Evolutionary conservation across 2,113 vertebrate genomes (phyloP).

Genomic region (Triplophysa dalaica): DNA sequence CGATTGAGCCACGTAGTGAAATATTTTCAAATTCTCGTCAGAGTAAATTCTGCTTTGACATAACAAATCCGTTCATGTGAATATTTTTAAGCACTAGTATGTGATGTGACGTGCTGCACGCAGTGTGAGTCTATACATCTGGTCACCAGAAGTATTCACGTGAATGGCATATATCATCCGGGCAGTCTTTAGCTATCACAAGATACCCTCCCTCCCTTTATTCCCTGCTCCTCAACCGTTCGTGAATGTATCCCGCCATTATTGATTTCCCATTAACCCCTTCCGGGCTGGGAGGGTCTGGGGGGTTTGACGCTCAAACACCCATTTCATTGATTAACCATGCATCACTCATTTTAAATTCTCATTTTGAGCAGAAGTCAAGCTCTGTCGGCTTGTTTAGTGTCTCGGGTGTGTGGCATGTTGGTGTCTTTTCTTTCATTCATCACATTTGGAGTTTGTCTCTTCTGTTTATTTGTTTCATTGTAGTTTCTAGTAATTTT

Average conservation of each 20-base stretch:
- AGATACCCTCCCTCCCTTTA: constrained; percentile 66
- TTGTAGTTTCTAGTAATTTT: background rate
- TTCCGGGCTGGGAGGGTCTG: constrained; percentile 69
- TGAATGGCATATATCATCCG: constrained; percentile 83
- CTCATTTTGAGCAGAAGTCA: background rate
- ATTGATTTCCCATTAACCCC: constrained; percentile 81
- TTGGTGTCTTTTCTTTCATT: background rate
- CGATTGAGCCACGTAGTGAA: too few species aligned
- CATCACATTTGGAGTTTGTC: background rate
- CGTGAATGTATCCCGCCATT: constrained; percentile 69
- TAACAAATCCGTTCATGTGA: constrained; percentile 49
- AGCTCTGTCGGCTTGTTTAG: background rate
- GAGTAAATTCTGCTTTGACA: background rate
- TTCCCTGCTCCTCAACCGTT: constrained; percentile 52
- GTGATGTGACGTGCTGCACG: constrained; percentile 54
- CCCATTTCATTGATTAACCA: constrained; percentile 69
- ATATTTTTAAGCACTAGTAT: constrained; percentile 68
- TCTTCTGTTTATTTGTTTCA: background rate
- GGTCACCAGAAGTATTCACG: constrained; percentile 68
- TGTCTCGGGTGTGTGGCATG: background rate
- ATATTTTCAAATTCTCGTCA: too few species aligned
- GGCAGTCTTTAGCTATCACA: constrained; percentile 78
- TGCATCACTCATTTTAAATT: constrained; percentile 32
- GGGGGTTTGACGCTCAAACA: constrained; percentile 66
- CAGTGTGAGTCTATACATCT: constrained; percentile 72